Evolutionary conservation across 2,888 invertebrate genomes (phyloP).

Genomic region (Julus scandinavius): DNA sequence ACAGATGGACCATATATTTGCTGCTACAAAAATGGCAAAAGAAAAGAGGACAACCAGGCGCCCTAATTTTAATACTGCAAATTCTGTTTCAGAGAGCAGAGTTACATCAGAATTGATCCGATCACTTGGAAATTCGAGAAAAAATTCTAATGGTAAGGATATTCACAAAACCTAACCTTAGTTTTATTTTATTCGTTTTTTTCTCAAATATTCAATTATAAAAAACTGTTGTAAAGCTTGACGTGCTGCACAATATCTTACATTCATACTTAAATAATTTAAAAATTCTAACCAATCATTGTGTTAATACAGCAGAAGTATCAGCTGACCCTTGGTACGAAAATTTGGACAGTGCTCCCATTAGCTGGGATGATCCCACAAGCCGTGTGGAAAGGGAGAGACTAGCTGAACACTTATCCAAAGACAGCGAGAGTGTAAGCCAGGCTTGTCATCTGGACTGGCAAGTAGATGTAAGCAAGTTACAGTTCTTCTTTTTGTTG

Average conservation of each 20-base stretch:
- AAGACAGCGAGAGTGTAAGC: conserved; percentile 40
- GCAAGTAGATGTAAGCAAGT: conserved; percentile 8
- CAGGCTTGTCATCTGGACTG: background rate
- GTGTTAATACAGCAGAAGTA: background rate
- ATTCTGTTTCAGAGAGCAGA: background rate
- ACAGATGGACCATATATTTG: conserved; percentile 58
- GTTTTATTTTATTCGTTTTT: background rate
- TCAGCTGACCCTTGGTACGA: conserved; percentile 39
- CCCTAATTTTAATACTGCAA: background rate
- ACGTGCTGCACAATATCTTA: background rate
- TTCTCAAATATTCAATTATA: background rate
- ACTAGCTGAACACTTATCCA: conserved; percentile 54
- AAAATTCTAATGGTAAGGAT: conserved; percentile 13
- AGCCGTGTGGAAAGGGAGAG: conserved; percentile 62
- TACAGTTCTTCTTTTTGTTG: background rate
- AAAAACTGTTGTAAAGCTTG: background rate
- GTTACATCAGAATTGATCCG: background rate
- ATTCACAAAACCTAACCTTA: background rate
- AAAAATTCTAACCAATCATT: background rate
- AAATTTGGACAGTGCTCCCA: conserved; percentile 63
- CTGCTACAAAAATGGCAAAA: conserved; percentile 58
- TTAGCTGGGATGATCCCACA: conserved; percentile 67
- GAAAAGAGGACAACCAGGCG: conserved; percentile 42
- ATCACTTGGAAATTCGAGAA: conserved; percentile 1
- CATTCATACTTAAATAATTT: background rate